Evolutionary conservation across 2,797 vertebrate species (phyloP), one percentile per base, ranked within the genome.

Genomic region (Leontocebus nigricollis): DNA sequence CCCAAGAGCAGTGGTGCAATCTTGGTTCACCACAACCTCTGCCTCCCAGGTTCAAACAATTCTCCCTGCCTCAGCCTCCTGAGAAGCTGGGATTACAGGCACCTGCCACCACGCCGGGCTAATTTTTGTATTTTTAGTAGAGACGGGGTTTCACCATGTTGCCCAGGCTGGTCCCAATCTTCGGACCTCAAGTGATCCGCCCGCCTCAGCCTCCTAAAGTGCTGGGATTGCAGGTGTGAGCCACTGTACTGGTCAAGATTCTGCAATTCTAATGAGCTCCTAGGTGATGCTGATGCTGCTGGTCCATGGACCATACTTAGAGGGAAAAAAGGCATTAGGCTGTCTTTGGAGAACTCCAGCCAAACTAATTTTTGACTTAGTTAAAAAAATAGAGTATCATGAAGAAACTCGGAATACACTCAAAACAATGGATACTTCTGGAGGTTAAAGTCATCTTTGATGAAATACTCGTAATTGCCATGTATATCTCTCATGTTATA

Each of bases 351-450:
- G 11, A 90, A 55, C 46, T 95, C 27, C 30, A 61, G 33, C 41
- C 46, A 73, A 59, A 82, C 17, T 27, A 85, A 22, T 8, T 94
- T 83, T 52, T 61, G 7, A 50, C 39, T 64, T 73, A 27, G 39
- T 67, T 95, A 26, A 87, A 75, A 76, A 76, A 92, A 92, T 50
- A 55, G 75, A 22, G 5, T 73, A 88, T 72, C 13, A 46, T 52
- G 41, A 48, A 79, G 26, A 94, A 22, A 72, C 4, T 19, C 55
- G 50, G 17, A 7, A 67, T n/a, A 77, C 20, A 46, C 9, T 26
- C 52, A 84, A 73, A 81, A 92, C 57, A 52, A 7, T 59, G 19
- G 44, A 75, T 81, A 46, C 24, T 50, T 92, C 50, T 81, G 12
- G 27, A 93, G 30, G 14, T 75, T 61, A 83, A 94, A 91, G 39